Base-by-base conservation (phyloP, 2,888 invertebrate species). In the Caenorhabditis sp. region DNA sequence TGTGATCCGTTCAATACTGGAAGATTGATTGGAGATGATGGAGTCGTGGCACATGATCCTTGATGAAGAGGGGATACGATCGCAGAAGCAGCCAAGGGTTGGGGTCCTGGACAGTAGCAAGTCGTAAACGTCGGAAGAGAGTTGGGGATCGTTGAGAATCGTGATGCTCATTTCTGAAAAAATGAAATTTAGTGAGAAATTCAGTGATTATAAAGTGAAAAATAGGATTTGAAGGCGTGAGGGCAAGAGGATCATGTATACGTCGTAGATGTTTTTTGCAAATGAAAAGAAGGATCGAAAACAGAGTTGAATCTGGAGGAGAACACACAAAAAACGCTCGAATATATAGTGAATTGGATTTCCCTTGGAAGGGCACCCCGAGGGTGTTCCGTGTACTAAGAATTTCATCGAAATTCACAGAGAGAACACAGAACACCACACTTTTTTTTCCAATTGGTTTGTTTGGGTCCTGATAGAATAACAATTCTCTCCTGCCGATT, bases 111-210 rank as follows among this genome's bases (percentile, higher is more conserved):
- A 73, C 78, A 80, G 65, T 1, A 80, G 45, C 20, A 80, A 56
- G 39, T 80, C 80, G 61, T 78, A 80, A 15, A 78, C 63, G 48
- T 80, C 80, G 9, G 66, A 59, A 17, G 80, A 77, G 7, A 78
- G 58, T 58, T 74, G 70, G 4, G 80, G 76, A 35, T 80, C 80
- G 56, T 80, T 80, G 35, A 80, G 74, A 52, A 80, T 78, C 32
- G 76, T 75, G 43, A 80, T 80, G 74, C 77, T 77, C 80, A 80
- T 80, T 55, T 48, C 32, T 37, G 41, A 35, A 53, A 39, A 35
- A 1, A 26, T 15, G 27, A n/a, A 52, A 53, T 48, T 32, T 56
- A 26, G 22, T 30, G 46, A 20, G 35, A 24, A 20, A n/a, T 22
- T 2, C 39, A 37, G 53, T 2, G 53, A 43, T 48, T 27, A 37